A percentile compares a stretch with the other conserved stretches of the same genome.
Conservation (phyloP, 1,140 invertebrate species). For the Diabrotica virgifera region DNA sequence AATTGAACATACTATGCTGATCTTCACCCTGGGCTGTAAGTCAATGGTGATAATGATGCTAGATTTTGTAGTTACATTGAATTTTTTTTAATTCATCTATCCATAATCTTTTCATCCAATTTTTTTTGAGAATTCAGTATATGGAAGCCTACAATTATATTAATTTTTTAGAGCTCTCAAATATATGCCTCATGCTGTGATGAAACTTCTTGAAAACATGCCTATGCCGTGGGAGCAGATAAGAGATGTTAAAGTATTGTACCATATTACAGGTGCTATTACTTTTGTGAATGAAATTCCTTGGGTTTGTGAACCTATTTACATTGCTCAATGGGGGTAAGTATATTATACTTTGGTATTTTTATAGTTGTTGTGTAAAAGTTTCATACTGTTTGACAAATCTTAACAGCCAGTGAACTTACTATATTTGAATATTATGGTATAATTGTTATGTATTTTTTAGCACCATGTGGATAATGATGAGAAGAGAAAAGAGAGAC, state of each 20-base stretch:
- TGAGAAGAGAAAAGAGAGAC: slow-evolving; percentile 98
- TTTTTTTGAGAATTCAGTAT: too few species aligned
- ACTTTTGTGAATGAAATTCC: slow-evolving; percentile 99
- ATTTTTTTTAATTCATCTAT: too few species aligned
- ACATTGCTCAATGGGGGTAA: slow-evolving; percentile 99
- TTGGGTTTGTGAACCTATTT: slow-evolving; percentile 98
- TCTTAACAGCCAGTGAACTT: neutral
- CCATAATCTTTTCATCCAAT: too few species aligned
- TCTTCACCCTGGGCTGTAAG: too few species aligned
- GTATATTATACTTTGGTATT: slow-evolving; percentile 26
- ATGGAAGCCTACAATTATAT: too few species aligned
- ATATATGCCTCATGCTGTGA: slow-evolving; percentile 99
- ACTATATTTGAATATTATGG: too few species aligned
- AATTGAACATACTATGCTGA: too few species aligned
- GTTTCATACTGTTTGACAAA: too few species aligned
- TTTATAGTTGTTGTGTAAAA: too few species aligned
- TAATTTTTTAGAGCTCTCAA: slow-evolving; percentile 78
- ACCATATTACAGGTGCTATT: slow-evolving; percentile 99
- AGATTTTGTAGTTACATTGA: too few species aligned
- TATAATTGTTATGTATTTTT: slow-evolving; percentile 21
- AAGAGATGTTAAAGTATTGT: slow-evolving; percentile 93
- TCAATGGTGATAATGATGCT: too few species aligned
- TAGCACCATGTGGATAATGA: slow-evolving; percentile 99
- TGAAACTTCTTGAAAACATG: slow-evolving; percentile 99
- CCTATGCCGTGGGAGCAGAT: slow-evolving; percentile 99